Evolutionary conservation across 2,888 invertebrate species (phyloP).

Genomic region (Dione vanillae): DNA sequence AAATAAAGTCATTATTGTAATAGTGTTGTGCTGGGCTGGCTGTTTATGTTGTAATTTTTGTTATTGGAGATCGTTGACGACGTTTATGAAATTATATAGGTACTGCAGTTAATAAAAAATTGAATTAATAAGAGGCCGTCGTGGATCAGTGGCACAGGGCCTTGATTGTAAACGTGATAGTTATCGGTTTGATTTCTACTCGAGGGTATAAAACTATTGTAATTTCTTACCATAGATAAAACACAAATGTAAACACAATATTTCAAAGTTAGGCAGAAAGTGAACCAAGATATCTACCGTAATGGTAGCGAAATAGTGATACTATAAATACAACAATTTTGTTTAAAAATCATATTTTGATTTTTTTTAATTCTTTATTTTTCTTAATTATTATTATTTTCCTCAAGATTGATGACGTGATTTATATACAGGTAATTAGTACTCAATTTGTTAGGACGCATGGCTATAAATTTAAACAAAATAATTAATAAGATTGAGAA

Average conservation of each 20-base stretch:
- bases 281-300: no score
- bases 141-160: not conserved
- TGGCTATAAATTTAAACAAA: no score
- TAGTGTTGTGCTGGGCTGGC: not conserved
- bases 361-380: no score
- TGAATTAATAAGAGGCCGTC: not conserved
- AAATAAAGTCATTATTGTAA: conserved; percentile 4
- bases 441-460: no score
- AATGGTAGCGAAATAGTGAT: no score
- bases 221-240: not conserved
- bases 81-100: not conserved
- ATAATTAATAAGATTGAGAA: no score
- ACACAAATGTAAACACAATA: not conserved
- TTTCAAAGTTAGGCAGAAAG: no score
- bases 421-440: no score
- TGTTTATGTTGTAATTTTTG: not conserved
- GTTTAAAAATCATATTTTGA: no score
- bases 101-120: not conserved
- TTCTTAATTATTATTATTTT: no score
- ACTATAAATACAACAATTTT: no score
- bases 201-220: not conserved
- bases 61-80: not conserved
- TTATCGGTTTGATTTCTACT: not conserved
- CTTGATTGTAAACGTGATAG: not conserved
- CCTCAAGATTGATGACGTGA: no score